Conservation (phyloP, 1,140 invertebrate species). For the Bicyclus anynana region DNA sequence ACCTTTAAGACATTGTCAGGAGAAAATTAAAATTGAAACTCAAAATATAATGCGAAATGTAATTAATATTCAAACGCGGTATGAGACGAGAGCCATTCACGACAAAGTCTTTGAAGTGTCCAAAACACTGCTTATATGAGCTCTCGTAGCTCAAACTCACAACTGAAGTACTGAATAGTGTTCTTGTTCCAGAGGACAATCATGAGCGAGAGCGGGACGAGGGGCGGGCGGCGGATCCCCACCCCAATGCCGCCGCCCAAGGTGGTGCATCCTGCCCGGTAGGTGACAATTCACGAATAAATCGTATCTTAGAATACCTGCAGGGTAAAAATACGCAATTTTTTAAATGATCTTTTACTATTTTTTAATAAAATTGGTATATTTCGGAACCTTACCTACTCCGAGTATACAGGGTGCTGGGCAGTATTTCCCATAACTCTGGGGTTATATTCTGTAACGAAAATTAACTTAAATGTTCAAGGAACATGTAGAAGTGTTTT, state of each 20-base stretch:
- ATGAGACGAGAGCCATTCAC: neutral
- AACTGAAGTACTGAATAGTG: conserved; percentile 27
- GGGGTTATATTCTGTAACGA: no score
- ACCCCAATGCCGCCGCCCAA: conserved; percentile 66
- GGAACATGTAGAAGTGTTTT: no score
- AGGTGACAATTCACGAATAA: conserved; percentile 16
- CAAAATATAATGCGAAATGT: neutral
- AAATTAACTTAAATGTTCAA: no score
- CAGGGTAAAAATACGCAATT: neutral
- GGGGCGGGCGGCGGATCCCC: conserved; percentile 59
- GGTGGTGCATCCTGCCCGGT: conserved; percentile 47
- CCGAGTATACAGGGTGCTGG: no score
- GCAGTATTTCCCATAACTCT: no score
- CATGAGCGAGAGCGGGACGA: conserved; percentile 44
- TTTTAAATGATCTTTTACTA: no score
- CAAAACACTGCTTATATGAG: conserved; percentile 2
- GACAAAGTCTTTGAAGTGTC: neutral
- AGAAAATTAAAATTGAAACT: neutral
- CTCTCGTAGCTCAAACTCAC: neutral
- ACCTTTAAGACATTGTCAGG: no score
- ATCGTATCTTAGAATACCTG: neutral
- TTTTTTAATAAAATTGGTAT: no score
- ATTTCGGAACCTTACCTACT: no score
- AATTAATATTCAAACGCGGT: neutral
- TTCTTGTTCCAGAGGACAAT: conserved; percentile 54